Percentiles rank a stretch among this genome's conserved stretches.
Evolutionary conservation across 1,140 invertebrate species (phyloP).

Genomic region (Dreissena polymorpha): DNA sequence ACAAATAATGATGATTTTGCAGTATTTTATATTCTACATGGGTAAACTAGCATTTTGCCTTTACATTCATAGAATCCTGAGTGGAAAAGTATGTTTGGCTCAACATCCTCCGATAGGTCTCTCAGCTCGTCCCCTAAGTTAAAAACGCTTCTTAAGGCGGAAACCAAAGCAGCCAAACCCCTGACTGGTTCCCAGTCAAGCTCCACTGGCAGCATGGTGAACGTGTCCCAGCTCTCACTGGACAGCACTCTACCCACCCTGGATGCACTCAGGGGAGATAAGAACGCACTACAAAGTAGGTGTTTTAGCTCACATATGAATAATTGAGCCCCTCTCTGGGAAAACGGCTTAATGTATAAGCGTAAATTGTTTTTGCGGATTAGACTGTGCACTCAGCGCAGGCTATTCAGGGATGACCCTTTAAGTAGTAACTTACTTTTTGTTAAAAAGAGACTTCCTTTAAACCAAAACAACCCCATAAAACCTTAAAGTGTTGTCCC

Average conservation of each 20-base stretch:
- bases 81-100: conserved; percentile 93
- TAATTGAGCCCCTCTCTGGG: too few species aligned
- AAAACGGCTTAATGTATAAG: too few species aligned
- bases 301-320: not conserved
- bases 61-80: conserved; percentile 86
- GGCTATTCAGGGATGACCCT: too few species aligned
- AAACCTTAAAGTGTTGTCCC: too few species aligned
- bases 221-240: not conserved
- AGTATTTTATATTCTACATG: too few species aligned
- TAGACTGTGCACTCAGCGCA: too few species aligned
- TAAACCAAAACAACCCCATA: too few species aligned
- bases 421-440: too few species aligned
- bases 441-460: too few species aligned
- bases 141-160: conserved; percentile 50
- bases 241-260: not conserved
- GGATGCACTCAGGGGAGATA: not conserved
- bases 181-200: not conserved
- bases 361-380: too few species aligned
- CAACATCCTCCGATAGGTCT: conserved; percentile 68
- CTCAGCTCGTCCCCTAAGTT: conserved; percentile 59
- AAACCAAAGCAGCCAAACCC: conserved; percentile 22
- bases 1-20: too few species aligned
- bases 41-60: too few species aligned
- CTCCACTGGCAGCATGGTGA: not conserved
- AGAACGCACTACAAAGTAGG: not conserved